Percentiles rank a stretch among this genome's conserved stretches.
Evolutionary conservation across 2,888 invertebrate species (phyloP).

Genomic region (Thalpophila matura): DNA sequence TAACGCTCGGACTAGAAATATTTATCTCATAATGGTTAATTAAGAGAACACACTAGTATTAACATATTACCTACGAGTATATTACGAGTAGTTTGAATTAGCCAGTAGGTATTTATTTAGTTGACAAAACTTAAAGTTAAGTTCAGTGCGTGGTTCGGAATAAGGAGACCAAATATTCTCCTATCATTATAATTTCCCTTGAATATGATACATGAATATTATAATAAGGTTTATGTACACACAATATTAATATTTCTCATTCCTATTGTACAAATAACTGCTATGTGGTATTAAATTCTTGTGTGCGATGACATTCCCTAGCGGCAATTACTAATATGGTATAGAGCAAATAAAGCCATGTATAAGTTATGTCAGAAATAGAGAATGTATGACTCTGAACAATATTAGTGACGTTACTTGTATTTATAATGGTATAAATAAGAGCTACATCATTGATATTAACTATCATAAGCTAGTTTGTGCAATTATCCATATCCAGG

Average conservation of each 20-base stretch:
- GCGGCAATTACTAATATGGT: not conserved
- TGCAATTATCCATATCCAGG: no score
- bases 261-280: constrained; percentile 6
- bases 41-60: not conserved
- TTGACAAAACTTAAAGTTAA: not conserved
- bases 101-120: not conserved
- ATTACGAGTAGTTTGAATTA: not conserved
- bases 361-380: constrained; percentile 6
- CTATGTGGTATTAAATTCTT: constrained; percentile 44
- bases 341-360: constrained; percentile 20
- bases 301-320: not conserved
- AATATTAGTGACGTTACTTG: constrained; percentile 24
- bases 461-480: no score
- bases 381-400: constrained; percentile 8
- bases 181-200: no score
- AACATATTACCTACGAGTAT: no score
- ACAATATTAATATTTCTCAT: constrained; percentile 17
- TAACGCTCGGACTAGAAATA: constrained; percentile 1
- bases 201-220: no score
- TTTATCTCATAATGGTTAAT: not conserved
- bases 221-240: no score
- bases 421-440: constrained; percentile 8
- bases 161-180: not conserved
- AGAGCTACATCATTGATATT: not conserved
- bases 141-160: not conserved